phyloP scores from a whole-genome alignment of 2,113 vertebrate genomes.

The Burhinus oedicnemus region DNA sequence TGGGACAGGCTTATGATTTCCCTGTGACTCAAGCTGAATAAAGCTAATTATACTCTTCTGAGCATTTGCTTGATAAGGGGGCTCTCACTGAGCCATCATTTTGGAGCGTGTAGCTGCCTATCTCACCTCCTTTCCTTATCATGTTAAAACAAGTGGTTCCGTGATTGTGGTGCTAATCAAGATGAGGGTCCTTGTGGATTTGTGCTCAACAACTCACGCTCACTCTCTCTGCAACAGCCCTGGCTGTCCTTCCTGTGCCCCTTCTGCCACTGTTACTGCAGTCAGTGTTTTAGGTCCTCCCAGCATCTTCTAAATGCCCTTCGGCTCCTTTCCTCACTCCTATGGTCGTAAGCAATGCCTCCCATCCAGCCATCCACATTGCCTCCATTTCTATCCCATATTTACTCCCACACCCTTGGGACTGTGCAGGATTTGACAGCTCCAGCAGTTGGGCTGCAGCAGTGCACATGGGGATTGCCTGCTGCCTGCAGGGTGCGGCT shows the following conservation, averaged over 20 bases:
- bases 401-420: background rate
- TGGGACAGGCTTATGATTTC: background rate
- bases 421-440: background rate
- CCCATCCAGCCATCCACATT: background rate
- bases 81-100: slow-evolving; percentile 1
- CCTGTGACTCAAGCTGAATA: background rate
- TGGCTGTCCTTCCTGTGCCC: background rate
- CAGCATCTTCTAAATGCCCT: background rate
- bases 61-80: background rate
- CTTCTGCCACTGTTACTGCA: background rate
- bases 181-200: slow-evolving; percentile 32
- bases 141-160: background rate
- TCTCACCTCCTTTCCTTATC: slow-evolving; percentile 41
- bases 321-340: background rate
- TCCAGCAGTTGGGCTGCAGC: background rate
- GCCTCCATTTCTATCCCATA: background rate
- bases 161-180: slow-evolving; percentile 46
- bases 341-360: background rate
- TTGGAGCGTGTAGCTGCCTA: background rate
- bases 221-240: background rate
- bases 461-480: rapidly evolving
- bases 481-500: background rate
- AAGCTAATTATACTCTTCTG: background rate
- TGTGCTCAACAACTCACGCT: background rate
- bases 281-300: background rate